Evolutionary conservation across 2,888 invertebrate genomes (phyloP), one percentile per base, ranked within the genome.

Genomic region (Drosophila fulvimacula): DNA sequence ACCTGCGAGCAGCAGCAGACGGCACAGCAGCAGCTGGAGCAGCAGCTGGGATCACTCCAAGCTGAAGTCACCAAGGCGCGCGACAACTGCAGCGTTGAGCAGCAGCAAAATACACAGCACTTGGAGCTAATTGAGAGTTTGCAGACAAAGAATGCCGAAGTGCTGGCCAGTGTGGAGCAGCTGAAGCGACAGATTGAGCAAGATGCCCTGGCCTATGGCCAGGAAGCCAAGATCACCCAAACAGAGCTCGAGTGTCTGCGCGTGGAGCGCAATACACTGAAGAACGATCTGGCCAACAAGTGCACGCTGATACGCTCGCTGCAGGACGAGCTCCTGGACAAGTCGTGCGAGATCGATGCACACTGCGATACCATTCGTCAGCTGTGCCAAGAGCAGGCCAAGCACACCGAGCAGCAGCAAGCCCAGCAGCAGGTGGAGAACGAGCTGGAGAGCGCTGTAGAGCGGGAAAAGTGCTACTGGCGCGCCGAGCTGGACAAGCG

Each of bases 401-500:
- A 89, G 62, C 85, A 87, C 27, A 71, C 90, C 6, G 92, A 93
- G 74, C 90, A 93, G 19, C 92, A 93, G 73, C 92, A 93, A 79
- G 88, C 92, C 24, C 92, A 93, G 61, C 92, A 93, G 70, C 82
- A 85, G 71, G 85, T 93, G 9, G 94, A 94, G 78, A 85, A 79
- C 2, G 91, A 90, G 32, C 91, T 93, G 83, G 92, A 93, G 76
- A 82, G 90, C 24, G 92, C 93, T 34, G 74, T 94, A 6, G 91
- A 93, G 67, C 90, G 91, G 3, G 93, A 94, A 82, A 91, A 93
- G 78, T 85, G 89, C 55, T 92, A 93, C 73, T 92, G 93, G 81
- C 92, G 93, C 11, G 91, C 90, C 2, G 94, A 94, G 81, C 87
- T 94, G 64, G 93, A 93, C 75, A 94, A 94, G 80, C 93, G 94